Conservation (phyloP, 92 coral and sea anemone species). For the Porites evermanni region DNA sequence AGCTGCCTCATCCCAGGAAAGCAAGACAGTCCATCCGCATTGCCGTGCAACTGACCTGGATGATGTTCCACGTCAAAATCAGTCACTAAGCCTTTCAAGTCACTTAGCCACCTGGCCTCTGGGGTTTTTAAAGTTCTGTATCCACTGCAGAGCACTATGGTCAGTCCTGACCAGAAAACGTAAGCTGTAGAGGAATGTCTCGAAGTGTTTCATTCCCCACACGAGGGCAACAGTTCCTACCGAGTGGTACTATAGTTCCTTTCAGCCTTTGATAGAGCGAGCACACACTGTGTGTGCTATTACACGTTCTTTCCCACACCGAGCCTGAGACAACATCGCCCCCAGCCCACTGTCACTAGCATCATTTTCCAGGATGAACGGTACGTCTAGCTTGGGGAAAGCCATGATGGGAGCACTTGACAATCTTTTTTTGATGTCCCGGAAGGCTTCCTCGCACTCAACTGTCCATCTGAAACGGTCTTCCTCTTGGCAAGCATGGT, state of each 20-base stretch:
- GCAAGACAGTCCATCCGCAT: conserved; percentile 41
- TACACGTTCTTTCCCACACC: conserved; percentile 22
- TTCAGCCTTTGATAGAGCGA: conserved; percentile 38
- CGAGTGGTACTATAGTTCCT: conserved; percentile 30
- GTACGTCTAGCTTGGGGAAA: conserved; percentile 28
- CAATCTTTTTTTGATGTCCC: neutral
- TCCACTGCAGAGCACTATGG: conserved; percentile 38
- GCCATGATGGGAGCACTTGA: conserved; percentile 38
- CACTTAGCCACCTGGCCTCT: conserved; percentile 50
- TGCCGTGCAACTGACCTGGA: conserved; percentile 16
- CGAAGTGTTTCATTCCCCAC: conserved; percentile 37
- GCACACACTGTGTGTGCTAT: conserved; percentile 21
- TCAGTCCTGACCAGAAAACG: conserved; percentile 39
- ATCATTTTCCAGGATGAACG: conserved; percentile 55
- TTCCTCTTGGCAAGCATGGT: conserved; percentile 43
- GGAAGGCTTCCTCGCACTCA: conserved; percentile 44
- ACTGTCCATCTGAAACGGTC: conserved; percentile 22
- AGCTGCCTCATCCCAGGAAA: conserved; percentile 8
- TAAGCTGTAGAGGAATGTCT: conserved; percentile 24
- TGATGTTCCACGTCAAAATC: conserved; percentile 29
- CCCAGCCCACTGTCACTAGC: conserved; percentile 45
- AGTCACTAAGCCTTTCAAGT: conserved; percentile 30
- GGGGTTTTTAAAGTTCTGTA: conserved; percentile 37
- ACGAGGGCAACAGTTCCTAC: neutral
- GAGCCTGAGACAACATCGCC: conserved; percentile 44